phyloP scores from a whole-genome alignment of 2,113 vertebrate genomes.

The Telmatochromis bifrenatus region DNA sequence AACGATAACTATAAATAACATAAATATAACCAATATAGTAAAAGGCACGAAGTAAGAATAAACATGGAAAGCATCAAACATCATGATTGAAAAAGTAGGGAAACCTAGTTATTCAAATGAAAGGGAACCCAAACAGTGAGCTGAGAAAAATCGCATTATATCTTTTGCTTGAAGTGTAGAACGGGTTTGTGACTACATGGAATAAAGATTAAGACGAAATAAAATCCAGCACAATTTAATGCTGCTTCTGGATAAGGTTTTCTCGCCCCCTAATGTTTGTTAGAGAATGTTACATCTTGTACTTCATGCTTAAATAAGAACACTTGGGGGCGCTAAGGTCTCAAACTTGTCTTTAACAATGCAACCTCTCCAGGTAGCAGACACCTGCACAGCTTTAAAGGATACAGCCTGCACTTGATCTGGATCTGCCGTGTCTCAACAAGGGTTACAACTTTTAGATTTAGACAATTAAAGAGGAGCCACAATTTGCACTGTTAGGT shows the following conservation, averaged over 20 bases:
- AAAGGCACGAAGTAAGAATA: not conserved
- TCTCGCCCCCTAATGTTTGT: slow-evolving; percentile 27
- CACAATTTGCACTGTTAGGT: not conserved
- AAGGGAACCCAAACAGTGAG: not conserved
- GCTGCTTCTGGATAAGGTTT: not conserved
- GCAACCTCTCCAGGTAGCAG: not conserved
- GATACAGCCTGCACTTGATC: not conserved
- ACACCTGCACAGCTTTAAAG: not conserved
- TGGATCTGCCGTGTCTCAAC: not conserved
- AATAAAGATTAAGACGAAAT: not conserved
- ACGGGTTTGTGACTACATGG: not conserved
- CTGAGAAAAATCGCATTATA: not conserved
- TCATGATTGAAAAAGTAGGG: not conserved
- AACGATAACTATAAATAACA: not conserved
- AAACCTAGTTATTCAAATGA: not conserved
- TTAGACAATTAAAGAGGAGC: not conserved
- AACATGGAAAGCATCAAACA: not conserved
- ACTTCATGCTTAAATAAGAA: not conserved
- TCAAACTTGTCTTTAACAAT: not conserved
- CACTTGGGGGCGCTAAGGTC: not conserved
- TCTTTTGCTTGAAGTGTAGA: not conserved
- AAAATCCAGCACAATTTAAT: not conserved
- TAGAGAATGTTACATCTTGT: not conserved
- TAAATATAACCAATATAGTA: not conserved
- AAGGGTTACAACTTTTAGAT: not conserved